Conservation (phyloP, 2,797 vertebrate species). For the Neopelma chrysocephalum region DNA sequence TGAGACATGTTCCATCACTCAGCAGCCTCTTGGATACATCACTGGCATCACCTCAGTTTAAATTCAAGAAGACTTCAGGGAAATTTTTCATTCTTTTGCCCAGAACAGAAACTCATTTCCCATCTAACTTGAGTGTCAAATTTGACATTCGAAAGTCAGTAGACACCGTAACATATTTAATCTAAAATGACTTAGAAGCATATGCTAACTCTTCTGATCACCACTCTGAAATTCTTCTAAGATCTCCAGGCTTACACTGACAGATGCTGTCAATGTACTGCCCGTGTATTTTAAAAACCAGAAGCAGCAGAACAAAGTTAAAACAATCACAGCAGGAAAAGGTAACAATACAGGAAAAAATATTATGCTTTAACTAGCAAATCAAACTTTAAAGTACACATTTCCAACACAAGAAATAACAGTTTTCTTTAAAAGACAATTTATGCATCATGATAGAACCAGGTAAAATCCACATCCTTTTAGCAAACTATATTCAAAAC, state of each 20-base stretch:
- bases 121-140: background rate
- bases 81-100: background rate
- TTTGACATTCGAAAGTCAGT: background rate
- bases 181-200: background rate
- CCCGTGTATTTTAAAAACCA: background rate
- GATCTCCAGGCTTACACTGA: background rate
- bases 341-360: background rate
- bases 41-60: background rate
- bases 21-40: background rate
- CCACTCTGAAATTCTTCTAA: background rate
- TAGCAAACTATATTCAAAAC: background rate
- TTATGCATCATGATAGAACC: background rate
- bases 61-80: background rate
- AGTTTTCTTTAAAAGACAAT: background rate
- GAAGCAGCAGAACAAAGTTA: background rate
- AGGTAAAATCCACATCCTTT: background rate
- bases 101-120: background rate
- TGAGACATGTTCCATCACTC: background rate
- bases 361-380: background rate
- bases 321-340: background rate
- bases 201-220: background rate
- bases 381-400: background rate
- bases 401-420: background rate
- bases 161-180: background rate
- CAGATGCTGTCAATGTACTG: background rate